Evolutionary conservation across 2,113 vertebrate species (phyloP).

Genomic region (Silurus asotus): DNA sequence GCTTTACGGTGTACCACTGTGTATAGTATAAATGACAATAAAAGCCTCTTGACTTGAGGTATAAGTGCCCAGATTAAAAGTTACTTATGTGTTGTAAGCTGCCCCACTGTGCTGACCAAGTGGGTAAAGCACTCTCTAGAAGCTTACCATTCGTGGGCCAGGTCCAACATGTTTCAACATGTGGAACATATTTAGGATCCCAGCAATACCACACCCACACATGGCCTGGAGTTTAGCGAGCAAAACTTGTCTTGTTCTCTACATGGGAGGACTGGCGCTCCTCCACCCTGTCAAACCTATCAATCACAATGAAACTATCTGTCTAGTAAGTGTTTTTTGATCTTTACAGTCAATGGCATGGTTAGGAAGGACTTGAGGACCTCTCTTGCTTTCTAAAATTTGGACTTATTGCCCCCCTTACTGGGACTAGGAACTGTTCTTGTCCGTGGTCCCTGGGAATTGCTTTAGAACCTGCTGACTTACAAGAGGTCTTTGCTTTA

Average conservation of each 20-base stretch:
- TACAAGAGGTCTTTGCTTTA: background rate
- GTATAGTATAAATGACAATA: too few species aligned
- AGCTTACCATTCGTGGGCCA: background rate
- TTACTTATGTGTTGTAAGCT: background rate
- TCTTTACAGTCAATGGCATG: background rate
- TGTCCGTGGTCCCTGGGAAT: background rate
- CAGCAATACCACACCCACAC: background rate
- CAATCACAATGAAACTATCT: background rate
- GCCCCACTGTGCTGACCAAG: background rate
- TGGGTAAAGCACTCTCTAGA: background rate
- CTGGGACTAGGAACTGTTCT: background rate
- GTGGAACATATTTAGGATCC: background rate
- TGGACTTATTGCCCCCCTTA: background rate
- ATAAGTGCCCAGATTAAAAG: background rate
- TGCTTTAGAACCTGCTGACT: background rate
- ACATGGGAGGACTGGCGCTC: background rate
- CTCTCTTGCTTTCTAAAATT: background rate
- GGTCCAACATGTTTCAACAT: too few species aligned
- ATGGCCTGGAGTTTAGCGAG: background rate
- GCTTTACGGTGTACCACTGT: too few species aligned
- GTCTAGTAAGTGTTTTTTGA: background rate
- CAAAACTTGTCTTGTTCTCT: background rate
- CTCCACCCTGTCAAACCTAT: background rate
- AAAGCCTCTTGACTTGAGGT: too few species aligned
- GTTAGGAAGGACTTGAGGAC: background rate